Evolutionary conservation across 1,140 invertebrate genomes (phyloP).

Genomic region (Monomorium pharaonis): DNA sequence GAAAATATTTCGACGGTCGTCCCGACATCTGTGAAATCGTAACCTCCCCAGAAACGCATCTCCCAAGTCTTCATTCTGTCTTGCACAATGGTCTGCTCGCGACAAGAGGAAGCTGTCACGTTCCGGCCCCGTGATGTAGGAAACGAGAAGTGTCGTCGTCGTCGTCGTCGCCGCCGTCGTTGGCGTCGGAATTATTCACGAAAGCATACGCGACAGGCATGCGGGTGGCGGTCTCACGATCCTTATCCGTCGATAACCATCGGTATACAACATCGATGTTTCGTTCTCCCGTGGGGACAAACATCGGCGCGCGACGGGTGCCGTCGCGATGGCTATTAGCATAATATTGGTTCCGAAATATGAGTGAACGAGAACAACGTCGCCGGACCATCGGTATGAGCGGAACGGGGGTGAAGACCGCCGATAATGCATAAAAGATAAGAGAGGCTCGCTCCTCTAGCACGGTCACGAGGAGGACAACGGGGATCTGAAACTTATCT

Average conservation of each 20-base stretch:
- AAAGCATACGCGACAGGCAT: conserved; percentile 40
- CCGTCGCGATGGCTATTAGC: conserved; percentile 71
- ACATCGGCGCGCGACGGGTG: conserved; percentile 44
- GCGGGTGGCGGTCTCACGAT: conserved; percentile 39
- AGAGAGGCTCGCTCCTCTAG: conserved; percentile 63
- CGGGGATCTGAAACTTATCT: conserved; percentile 67
- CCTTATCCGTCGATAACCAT: conserved; percentile 55
- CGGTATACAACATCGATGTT: conserved; percentile 57
- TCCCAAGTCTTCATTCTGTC: conserved; percentile 39
- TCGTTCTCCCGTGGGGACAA: conserved; percentile 55
- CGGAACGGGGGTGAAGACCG: conserved; percentile 34
- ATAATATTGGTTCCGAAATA: conserved; percentile 81
- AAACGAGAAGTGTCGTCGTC: conserved; percentile 41
- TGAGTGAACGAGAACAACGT: conserved; percentile 66
- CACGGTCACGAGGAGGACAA: conserved; percentile 53
- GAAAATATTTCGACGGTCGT: background rate
- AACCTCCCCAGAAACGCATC: conserved; percentile 14
- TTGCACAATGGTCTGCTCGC: conserved; percentile 43
- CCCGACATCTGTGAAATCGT: conserved; percentile 4
- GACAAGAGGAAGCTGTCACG: conserved; percentile 62
- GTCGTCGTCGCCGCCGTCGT: background rate
- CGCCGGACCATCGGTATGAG: background rate
- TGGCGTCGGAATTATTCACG: conserved; percentile 65
- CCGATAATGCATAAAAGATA: conserved; percentile 81
- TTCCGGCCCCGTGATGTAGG: conserved; percentile 9